These are phyloP conservation scores for Tetanocera ferruginea DNA, from an alignment of 2,888 invertebrate genomes.

Conservation along the genomic window DNA sequence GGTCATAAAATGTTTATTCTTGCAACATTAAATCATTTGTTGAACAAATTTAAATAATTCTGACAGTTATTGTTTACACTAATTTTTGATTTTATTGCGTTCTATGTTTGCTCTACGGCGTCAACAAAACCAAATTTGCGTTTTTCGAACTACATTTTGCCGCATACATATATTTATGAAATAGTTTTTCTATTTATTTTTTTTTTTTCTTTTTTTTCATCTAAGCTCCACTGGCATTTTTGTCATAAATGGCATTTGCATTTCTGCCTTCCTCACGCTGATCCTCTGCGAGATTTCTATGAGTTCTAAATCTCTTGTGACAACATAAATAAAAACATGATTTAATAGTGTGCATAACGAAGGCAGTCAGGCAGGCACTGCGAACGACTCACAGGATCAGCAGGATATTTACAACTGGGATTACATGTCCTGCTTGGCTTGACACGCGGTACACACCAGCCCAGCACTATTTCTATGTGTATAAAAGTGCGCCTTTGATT, in stretches of 20 bases:
- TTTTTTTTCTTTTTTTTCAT: not conserved
- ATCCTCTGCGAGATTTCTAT: not conserved
- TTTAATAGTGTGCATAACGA: conserved; percentile 56
- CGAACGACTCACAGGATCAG: conserved; percentile 61
- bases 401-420: conserved; percentile 66
- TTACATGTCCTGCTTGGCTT: conserved; percentile 54
- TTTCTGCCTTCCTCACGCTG: not conserved
- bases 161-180: not conserved
- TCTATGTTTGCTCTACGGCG: not conserved
- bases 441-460: conserved; percentile 9
- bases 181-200: not conserved
- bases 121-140: conserved; percentile 6
- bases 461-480: not conserved
- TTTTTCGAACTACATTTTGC: not conserved
- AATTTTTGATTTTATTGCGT: conserved; percentile 20
- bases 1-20: not conserved
- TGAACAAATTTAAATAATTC: not conserved
- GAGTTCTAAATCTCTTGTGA: conserved; percentile 64
- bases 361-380: conserved; percentile 39
- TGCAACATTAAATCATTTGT: not conserved
- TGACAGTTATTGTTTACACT: not conserved
- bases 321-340: conserved; percentile 68
- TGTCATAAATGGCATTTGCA: not conserved
- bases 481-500: not conserved
- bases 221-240: not conserved